Evolutionary conservation across 2,113 vertebrate species (phyloP).

Genomic region (Bostrychus sinensis): DNA sequence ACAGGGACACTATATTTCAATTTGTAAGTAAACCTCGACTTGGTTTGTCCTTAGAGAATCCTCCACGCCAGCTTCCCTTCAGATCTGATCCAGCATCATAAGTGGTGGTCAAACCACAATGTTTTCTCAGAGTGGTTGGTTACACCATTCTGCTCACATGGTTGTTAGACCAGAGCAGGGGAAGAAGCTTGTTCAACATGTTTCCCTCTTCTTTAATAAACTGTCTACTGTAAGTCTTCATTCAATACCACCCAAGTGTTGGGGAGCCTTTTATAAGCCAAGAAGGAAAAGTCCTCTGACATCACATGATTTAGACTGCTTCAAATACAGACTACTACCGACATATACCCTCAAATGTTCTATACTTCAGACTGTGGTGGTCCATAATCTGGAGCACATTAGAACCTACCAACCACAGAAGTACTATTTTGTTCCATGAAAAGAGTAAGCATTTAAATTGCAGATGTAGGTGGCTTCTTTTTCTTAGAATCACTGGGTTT

Average conservation of each 20-base stretch:
- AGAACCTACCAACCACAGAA: conserved; percentile 46
- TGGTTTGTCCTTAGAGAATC: conserved; percentile 62
- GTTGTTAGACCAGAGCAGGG: conserved; percentile 71
- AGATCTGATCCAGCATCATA: conserved; percentile 70
- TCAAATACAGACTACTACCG: conserved; percentile 63
- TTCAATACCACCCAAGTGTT: conserved; percentile 80
- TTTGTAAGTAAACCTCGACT: conserved; percentile 26
- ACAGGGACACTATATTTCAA: conserved; percentile 14
- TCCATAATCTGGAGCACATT: conserved; percentile 62
- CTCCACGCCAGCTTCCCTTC: conserved; percentile 50
- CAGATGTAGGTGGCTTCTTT: conserved; percentile 14
- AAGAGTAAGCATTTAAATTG: conserved; percentile 28
- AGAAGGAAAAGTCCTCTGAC: conserved; percentile 64
- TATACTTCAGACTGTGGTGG: conserved; percentile 60
- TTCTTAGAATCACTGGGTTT: neutral
- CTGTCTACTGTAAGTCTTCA: conserved; percentile 41
- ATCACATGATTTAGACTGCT: conserved; percentile 77
- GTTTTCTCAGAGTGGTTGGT: conserved; percentile 77
- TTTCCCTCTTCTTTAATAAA: conserved; percentile 68
- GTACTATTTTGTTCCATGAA: conserved; percentile 43
- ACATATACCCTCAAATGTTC: conserved; percentile 46
- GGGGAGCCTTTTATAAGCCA: conserved; percentile 49
- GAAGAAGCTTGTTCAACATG: conserved; percentile 82
- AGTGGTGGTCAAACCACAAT: conserved; percentile 81
- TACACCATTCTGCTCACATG: conserved; percentile 75